A percentile compares a stretch with the other conserved stretches of the same genome.
Evolutionary conservation across 1,140 invertebrate genomes (phyloP).

Genomic region (Asobara japonica): DNA sequence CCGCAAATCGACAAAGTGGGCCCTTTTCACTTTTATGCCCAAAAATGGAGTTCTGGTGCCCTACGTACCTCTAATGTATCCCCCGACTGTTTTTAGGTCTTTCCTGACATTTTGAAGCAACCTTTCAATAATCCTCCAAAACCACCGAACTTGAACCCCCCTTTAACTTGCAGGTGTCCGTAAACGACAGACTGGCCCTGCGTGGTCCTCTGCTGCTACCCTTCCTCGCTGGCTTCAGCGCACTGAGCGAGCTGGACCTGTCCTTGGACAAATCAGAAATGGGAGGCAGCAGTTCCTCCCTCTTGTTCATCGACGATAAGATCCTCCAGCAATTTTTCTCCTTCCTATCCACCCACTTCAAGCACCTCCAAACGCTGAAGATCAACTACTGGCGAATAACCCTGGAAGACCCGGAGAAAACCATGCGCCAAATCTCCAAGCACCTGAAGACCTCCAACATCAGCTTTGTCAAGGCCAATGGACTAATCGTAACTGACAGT

Average conservation of each 20-base stretch:
- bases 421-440: constrained; percentile 60
- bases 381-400: constrained; percentile 64
- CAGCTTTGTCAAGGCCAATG: constrained; percentile 58
- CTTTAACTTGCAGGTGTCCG: constrained; percentile 62
- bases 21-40: too few relatives aligned
- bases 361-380: constrained; percentile 57
- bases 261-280: constrained; percentile 62
- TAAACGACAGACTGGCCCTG: constrained; percentile 65
- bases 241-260: constrained; percentile 66
- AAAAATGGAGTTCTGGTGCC: too few relatives aligned
- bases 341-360: constrained; percentile 57
- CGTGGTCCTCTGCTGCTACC: constrained; percentile 66
- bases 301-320: constrained; percentile 64
- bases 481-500: constrained; percentile 58
- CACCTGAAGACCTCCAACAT: constrained; percentile 58
- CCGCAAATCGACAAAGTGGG: too few relatives aligned
- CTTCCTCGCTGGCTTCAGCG: constrained; percentile 65
- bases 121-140: too few relatives aligned
- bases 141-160: too few relatives aligned
- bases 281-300: constrained; percentile 53
- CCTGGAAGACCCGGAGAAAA: constrained; percentile 61
- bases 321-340: constrained; percentile 62
- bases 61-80: too few relatives aligned
- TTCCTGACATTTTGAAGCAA: too few relatives aligned
- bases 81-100: too few relatives aligned